Conservation (phyloP, 2,888 invertebrate genomes). For the Nomada lathburiana region DNA sequence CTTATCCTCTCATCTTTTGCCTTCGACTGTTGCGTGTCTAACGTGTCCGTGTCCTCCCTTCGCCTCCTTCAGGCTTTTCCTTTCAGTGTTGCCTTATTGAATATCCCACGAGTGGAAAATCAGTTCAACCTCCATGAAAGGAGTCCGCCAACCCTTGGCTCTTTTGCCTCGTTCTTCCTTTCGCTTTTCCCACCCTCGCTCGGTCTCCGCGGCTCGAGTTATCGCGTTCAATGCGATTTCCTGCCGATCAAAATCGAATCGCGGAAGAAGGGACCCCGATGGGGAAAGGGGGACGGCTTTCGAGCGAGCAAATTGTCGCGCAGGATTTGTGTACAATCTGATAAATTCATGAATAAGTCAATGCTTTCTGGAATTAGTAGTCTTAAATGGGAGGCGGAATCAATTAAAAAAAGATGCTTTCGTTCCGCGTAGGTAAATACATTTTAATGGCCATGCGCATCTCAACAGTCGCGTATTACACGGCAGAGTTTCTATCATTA, state of each 20-base stretch:
- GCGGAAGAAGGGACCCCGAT: conserved; percentile 58
- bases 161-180: conserved; percentile 60
- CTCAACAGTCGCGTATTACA: too few relatives aligned
- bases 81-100: conserved; percentile 83
- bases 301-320: conserved; percentile 66
- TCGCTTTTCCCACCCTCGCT: conserved; percentile 58
- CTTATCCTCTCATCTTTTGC: conserved; percentile 63
- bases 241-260: conserved; percentile 80
- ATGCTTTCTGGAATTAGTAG: conserved; percentile 11
- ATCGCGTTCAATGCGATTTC: conserved; percentile 80
- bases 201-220: conserved; percentile 71
- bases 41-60: conserved; percentile 56
- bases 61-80: conserved; percentile 77
- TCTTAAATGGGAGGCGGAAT: not conserved
- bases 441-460: too few relatives aligned
- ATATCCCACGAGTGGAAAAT: conserved; percentile 83
- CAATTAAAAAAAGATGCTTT: too few relatives aligned
- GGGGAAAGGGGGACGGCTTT: conserved; percentile 39
- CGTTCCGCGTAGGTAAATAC: too few relatives aligned
- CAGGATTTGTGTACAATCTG: conserved; percentile 46
- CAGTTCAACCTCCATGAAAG: conserved; percentile 79
- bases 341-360: conserved; percentile 35
- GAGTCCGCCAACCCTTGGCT: conserved; percentile 70
- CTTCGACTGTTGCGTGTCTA: conserved; percentile 61
- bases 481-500: too few relatives aligned